Percentiles rank a stretch among this genome's conserved stretches.
Evolutionary conservation across 2,113 vertebrate genomes (phyloP).

Genomic region (Gymnarchus niloticus): DNA sequence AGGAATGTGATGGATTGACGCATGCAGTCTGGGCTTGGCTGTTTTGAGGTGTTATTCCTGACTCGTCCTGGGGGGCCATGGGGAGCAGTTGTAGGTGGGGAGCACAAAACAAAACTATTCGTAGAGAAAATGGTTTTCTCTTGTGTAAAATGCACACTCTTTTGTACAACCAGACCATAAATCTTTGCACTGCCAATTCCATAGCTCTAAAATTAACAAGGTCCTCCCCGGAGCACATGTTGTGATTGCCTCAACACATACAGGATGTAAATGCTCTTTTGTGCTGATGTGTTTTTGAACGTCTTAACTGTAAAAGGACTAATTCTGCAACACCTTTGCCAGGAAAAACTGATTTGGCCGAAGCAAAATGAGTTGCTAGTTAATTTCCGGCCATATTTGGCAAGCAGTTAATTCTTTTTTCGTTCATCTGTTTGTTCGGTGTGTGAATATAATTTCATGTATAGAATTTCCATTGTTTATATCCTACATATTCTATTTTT

Average conservation of each 20-base stretch:
- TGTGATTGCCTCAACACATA: conserved; percentile 9
- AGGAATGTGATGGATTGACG: neutral
- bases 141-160: neutral
- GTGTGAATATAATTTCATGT: neutral
- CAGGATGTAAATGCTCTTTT: conserved; percentile 13
- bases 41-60: neutral
- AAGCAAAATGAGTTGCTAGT: neutral
- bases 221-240: neutral
- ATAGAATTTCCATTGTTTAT: neutral
- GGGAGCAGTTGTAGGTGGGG: neutral
- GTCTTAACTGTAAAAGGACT: neutral
- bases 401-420: neutral
- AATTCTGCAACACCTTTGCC: conserved; percentile 1
- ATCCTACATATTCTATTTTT: neutral
- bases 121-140: neutral
- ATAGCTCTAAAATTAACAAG: no score
- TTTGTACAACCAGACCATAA: neutral
- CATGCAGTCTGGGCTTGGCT: neutral
- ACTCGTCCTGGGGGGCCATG: neutral
- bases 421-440: neutral
- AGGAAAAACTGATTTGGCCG: neutral
- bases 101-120: neutral
- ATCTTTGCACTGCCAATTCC: neutral
- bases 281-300: conserved; percentile 1
- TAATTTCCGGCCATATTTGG: neutral